Percentiles rank a stretch among this genome's conserved stretches.
phyloP scores from a whole-genome alignment of 35 echinoderm and acorn worm genomes.

The Anneissia japonica region DNA sequence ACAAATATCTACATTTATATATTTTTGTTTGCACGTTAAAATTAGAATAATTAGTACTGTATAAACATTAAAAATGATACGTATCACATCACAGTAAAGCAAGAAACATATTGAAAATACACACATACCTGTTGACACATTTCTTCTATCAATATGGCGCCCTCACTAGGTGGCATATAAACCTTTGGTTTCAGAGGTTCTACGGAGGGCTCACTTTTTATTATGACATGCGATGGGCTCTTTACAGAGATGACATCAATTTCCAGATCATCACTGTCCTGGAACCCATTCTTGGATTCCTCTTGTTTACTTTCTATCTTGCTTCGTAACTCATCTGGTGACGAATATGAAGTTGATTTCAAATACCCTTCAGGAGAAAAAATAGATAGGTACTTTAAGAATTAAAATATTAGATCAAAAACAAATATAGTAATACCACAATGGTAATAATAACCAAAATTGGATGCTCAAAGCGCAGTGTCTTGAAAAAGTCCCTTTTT shows the following conservation, averaged over 20 bases:
- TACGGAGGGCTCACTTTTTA: conserved; percentile 47
- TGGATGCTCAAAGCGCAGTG: background rate
- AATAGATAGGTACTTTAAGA: too few species aligned
- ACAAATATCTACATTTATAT: background rate
- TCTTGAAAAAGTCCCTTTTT: background rate
- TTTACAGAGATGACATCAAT: conserved; percentile 52
- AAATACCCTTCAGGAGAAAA: background rate
- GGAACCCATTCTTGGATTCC: background rate
- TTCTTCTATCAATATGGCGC: conserved; percentile 44
- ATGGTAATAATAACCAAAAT: background rate
- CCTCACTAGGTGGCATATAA: conserved; percentile 55
- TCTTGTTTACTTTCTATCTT: conserved; percentile 3
- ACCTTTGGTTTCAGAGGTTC: conserved; percentile 21
- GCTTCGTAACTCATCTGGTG: conserved; percentile 30
- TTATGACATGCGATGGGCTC: background rate
- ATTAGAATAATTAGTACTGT: conserved; percentile 1
- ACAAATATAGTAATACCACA: background rate
- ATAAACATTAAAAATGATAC: background rate
- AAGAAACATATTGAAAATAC: background rate
- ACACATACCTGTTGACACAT: conserved; percentile 51
- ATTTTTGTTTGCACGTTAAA: too few species aligned
- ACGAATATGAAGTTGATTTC: background rate
- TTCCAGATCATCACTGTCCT: conserved; percentile 35
- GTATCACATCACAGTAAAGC: background rate
- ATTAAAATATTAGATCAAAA: background rate